Evolutionary conservation across 2,888 invertebrate genomes (phyloP).

Genomic region (Neocrepidodera transversa): DNA sequence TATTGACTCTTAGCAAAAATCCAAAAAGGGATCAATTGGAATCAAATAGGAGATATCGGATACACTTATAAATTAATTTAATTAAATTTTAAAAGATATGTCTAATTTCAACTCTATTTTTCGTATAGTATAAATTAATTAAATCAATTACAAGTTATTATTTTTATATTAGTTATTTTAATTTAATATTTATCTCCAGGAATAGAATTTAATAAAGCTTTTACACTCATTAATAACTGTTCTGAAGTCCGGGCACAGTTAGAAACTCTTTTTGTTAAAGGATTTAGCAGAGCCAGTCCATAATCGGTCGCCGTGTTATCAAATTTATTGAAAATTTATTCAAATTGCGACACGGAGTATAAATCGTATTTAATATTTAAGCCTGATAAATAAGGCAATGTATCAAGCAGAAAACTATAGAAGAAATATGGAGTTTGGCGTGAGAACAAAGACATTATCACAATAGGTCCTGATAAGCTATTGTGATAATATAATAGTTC

Average conservation of each 20-base stretch:
- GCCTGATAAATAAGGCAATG: conserved; percentile 30
- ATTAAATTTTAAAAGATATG: too few species aligned
- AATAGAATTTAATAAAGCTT: too few species aligned
- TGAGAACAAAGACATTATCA: conserved; percentile 39
- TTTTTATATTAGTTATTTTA: too few species aligned
- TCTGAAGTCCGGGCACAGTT: not conserved
- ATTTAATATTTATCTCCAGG: too few species aligned
- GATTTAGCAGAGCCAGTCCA: conserved; percentile 21
- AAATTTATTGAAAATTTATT: conserved; percentile 33
- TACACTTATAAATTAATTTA: too few species aligned
- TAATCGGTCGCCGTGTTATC: conserved; percentile 23
- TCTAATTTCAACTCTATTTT: too few species aligned
- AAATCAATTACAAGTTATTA: too few species aligned
- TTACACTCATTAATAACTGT: too few species aligned
- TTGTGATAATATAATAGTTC: conserved; percentile 59
- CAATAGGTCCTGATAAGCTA: conserved; percentile 58
- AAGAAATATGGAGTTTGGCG: conserved; percentile 30
- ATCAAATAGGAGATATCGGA: too few species aligned
- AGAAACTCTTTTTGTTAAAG: conserved; percentile 20
- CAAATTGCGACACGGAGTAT: conserved; percentile 26
- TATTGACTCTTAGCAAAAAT: too few species aligned
- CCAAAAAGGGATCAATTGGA: too few species aligned
- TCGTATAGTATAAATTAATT: too few species aligned
- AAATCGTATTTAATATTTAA: conserved; percentile 31
- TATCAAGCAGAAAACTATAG: conserved; percentile 29